Evolutionary conservation across 2,888 invertebrate species (phyloP), one percentile per base, ranked within the genome.

Genomic region (Hyalella azteca): DNA sequence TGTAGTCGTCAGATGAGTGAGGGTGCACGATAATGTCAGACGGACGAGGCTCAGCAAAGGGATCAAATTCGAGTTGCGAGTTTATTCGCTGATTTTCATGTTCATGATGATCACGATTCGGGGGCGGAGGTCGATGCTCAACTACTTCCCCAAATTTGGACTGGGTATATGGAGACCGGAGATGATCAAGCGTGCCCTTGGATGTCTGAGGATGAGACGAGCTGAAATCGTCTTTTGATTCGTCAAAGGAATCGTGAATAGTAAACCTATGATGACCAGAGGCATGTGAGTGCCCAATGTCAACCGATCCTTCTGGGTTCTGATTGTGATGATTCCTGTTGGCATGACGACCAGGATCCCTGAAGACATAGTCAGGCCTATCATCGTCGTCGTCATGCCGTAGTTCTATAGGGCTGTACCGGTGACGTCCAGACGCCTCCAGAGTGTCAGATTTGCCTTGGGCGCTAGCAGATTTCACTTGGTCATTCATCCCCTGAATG

Each of bases 41-140:
- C 36, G 66, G 39, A 66, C 36, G 66, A 39, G 66, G 66, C 36
- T 66, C 66, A 3, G 66, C 32, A 36, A 66, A 66, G 19, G 66
- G 29, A 19, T 66, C 19, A 36, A n/a, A 32, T 36, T 66, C 36
- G 32, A 36, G 36, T 7, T 66, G 19, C 7, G n/a, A 36, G 26
- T 66, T 66, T 4, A 32, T 19, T 15, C 66, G 36, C 19, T 7
- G 36, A 39, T 66, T 7, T 66, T 36, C 66, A 66, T 66, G 2
- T 15, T 66, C 66, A 32, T 32, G 36, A 36, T 66, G 29, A 22
- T 32, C 13, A 4, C 36, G 32, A 5, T 22, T 66, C 36, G 32
- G 32, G n/a, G 19, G 13, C 0, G 66, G 66, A 66, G 66, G 66
- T 36, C 29, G 22, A 19, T 66, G 66, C 1, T 66, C 66, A 66